Evolutionary conservation across 2,888 invertebrate species (phyloP), one percentile per base, ranked within the genome.

Genomic region (Troglohyphantes excavatus): DNA sequence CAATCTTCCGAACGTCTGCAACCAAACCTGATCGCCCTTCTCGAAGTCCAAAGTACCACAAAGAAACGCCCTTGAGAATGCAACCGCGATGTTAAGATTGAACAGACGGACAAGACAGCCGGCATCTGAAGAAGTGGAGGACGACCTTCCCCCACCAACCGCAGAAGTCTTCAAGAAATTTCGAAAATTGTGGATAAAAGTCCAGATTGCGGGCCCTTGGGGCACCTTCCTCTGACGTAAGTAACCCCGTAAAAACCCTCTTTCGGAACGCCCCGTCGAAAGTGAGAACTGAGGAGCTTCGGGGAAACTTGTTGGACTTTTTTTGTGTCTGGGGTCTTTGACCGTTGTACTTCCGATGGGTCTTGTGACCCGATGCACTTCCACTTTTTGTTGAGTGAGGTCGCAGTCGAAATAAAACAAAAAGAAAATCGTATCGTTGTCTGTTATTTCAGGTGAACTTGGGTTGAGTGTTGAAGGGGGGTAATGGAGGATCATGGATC

Each of bases 261-360:
- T 17, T 53, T 53, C 13, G 17, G 13, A n/a, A 53, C 53, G 33
- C 33, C 33, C 33, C 33, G 9, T 33, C 33, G 53, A 53, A 53
- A 53, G 53, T 53, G 53, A 53, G 13, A 13, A 53, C 53, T 5
- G 33, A 6, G 33, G 9, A 33, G 3, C 33, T 33, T n/a, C 39
- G 13, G 53, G 9, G 13, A 0, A 53, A 53, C 53, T 53, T 13
- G 53, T 53, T 53, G 53, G 53, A 53, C 53, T 53, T 53, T 39
- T 39, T 39, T 39, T 39, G 13, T 39, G 39, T 13, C 5, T 53
- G 53, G 53, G 53, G 53, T 53, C 53, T 53, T 53, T 53, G 53
- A 53, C 53, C 53, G 53, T 53, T 53, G 53, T 53, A 53, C 53
- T 53, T 53, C 53, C 53, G 53, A 53, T 53, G 53, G 53, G 53